These are phyloP conservation scores for Lampropteryx suffumata DNA, from an alignment of 2,888 invertebrate species.

Conservation along the genomic window DNA sequence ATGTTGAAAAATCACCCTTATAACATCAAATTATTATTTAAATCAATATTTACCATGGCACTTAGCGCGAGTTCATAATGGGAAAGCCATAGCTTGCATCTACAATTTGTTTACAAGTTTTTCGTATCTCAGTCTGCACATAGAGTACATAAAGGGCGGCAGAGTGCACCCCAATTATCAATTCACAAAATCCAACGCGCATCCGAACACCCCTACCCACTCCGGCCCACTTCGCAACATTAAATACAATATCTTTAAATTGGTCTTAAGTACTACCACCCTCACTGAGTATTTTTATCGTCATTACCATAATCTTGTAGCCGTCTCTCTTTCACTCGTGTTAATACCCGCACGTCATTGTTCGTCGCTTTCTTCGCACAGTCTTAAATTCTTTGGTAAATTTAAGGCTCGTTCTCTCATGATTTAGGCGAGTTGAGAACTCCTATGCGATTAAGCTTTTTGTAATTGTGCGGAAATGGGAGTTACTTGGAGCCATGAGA, in stretches of 20 bases:
- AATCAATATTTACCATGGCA: too few species aligned
- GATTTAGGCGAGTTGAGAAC: conserved; percentile 58
- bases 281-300: conserved; percentile 76
- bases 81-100: background rate
- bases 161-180: conserved; percentile 71
- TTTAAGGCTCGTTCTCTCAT: conserved; percentile 70
- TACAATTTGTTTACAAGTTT: background rate
- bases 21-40: too few species aligned
- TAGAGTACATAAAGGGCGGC: conserved; percentile 36
- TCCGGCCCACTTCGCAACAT: conserved; percentile 58
- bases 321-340: conserved; percentile 50
- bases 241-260: conserved; percentile 82
- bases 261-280: conserved; percentile 77
- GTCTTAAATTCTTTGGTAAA: conserved; percentile 59
- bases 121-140: conserved; percentile 3
- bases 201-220: conserved; percentile 46
- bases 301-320: conserved; percentile 75
- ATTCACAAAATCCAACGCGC: conserved; percentile 67
- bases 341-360: conserved; percentile 27
- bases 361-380: conserved; percentile 45
- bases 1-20: too few species aligned
- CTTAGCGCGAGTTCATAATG: too few species aligned
- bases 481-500: conserved; percentile 13
- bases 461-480: conserved; percentile 58
- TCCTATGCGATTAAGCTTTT: conserved; percentile 61